A percentile compares a stretch with the other conserved stretches of the same genome.
Conservation (phyloP, 2,113 vertebrate species). For the Chamaea fasciata region DNA sequence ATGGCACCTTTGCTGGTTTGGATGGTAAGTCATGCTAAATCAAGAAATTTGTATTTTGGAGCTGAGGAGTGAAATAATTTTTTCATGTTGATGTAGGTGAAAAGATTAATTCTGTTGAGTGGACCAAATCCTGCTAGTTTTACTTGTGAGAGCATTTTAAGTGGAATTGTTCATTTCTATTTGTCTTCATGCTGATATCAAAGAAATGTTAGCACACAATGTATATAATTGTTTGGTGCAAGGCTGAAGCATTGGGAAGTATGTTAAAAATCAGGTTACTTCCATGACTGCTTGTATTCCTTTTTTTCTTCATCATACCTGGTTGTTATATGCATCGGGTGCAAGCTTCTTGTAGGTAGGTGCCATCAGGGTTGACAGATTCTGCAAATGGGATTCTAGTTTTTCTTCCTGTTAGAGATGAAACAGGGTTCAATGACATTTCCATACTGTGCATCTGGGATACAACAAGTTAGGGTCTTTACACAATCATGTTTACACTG, state of each 20-base stretch:
- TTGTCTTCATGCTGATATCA: not conserved
- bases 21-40: not conserved
- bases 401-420: conserved; percentile 84
- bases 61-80: not conserved
- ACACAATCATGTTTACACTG: not conserved
- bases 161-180: not conserved
- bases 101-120: not conserved
- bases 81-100: not conserved
- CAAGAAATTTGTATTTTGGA: not conserved
- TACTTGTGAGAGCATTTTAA: not conserved
- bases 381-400: conserved; percentile 87
- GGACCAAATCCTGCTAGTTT: not conserved
- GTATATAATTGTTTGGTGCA: not conserved
- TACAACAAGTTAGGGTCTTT: not conserved
- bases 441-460: not conserved
- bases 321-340: conserved; percentile 93
- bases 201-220: not conserved
- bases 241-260: not conserved
- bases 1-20: not conserved
- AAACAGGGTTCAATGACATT: not conserved
- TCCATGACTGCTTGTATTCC: not conserved
- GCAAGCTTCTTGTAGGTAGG: conserved; percentile 92
- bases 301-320: conserved; percentile 72
- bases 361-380: conserved; percentile 87
- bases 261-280: not conserved